These are phyloP conservation scores for Drosophila prolongata DNA, from an alignment of 2,888 invertebrate species.

Conservation along the genomic window DNA sequence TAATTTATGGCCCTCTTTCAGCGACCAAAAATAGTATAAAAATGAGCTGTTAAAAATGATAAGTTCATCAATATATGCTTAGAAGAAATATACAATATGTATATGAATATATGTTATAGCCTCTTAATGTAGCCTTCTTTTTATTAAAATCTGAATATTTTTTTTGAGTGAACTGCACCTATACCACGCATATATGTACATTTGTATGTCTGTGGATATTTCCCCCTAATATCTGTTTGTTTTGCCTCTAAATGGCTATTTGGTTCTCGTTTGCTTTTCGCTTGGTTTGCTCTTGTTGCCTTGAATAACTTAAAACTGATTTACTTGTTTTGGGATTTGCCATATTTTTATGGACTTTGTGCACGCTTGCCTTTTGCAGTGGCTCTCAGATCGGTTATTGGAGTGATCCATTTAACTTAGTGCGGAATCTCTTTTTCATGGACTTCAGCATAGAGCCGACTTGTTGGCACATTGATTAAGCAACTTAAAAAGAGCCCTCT, in stretches of 20 bases:
- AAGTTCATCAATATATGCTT: too few relatives aligned
- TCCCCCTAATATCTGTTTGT: slow-evolving; percentile 6
- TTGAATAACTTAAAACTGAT: slow-evolving; percentile 57
- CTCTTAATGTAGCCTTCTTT: too few relatives aligned
- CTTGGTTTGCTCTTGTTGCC: slow-evolving; percentile 27
- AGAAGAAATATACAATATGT: too few relatives aligned
- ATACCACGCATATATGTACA: not conserved
- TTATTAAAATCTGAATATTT: too few relatives aligned
- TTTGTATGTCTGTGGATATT: not conserved
- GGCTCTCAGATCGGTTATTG: slow-evolving; percentile 14
- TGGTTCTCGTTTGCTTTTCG: slow-evolving; percentile 33
- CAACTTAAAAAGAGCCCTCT: too few relatives aligned
- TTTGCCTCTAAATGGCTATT: slow-evolving; percentile 44
- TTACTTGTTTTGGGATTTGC: slow-evolving; percentile 48
- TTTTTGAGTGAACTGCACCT: slow-evolving; percentile 5
- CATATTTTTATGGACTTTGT: slow-evolving; percentile 36
- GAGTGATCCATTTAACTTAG: slow-evolving; percentile 1
- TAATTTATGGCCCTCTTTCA: too few relatives aligned
- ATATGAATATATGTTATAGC: too few relatives aligned
- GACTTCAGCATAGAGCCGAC: not conserved
- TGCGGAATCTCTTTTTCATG: not conserved
- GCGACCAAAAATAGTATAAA: too few relatives aligned
- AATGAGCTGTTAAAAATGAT: too few relatives aligned
- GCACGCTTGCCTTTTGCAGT: slow-evolving; percentile 11
- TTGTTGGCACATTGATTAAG: too few relatives aligned